These are phyloP conservation scores for Harpagoxenus sublaevis DNA, from an alignment of 2,888 invertebrate genomes.

Conservation along the genomic window DNA sequence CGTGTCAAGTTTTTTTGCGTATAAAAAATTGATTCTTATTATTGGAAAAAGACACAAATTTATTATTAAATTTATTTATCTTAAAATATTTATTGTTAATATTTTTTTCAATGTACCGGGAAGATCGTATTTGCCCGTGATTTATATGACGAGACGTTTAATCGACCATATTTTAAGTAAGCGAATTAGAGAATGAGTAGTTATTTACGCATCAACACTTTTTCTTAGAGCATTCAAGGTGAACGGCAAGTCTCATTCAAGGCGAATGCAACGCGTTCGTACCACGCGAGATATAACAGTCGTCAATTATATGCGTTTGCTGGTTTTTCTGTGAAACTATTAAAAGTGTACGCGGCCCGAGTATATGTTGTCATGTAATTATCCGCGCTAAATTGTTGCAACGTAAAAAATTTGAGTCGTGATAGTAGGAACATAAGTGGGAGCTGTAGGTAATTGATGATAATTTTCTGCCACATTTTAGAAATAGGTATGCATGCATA, in stretches of 20 bases:
- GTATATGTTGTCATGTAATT: neutral
- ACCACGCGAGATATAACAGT: neutral
- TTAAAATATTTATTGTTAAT: neutral
- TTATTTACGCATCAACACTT: conserved; percentile 57
- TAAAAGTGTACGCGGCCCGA: neutral
- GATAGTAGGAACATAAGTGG: neutral
- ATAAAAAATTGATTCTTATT: neutral
- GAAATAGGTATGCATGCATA: neutral
- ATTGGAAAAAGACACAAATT: neutral
- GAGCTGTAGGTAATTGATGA: neutral
- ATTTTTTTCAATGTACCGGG: neutral
- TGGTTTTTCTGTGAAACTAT: conserved; percentile 28
- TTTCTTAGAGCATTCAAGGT: conserved; percentile 72
- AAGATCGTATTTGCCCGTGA: neutral
- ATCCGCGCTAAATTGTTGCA: neutral
- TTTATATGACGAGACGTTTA: neutral
- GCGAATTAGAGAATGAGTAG: conserved; percentile 31
- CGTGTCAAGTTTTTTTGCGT: neutral
- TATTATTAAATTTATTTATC: neutral
- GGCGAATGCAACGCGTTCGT: conserved; percentile 56
- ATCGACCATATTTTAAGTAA: conserved; percentile 9
- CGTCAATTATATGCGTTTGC: conserved; percentile 26
- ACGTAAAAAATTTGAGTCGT: neutral
- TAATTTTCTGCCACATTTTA: neutral
- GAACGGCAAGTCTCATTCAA: conserved; percentile 68